Evolutionary conservation across 2,888 invertebrate genomes (phyloP), one percentile per base, ranked within the genome.

Genomic region (Rotaria magnacalcarata): DNA sequence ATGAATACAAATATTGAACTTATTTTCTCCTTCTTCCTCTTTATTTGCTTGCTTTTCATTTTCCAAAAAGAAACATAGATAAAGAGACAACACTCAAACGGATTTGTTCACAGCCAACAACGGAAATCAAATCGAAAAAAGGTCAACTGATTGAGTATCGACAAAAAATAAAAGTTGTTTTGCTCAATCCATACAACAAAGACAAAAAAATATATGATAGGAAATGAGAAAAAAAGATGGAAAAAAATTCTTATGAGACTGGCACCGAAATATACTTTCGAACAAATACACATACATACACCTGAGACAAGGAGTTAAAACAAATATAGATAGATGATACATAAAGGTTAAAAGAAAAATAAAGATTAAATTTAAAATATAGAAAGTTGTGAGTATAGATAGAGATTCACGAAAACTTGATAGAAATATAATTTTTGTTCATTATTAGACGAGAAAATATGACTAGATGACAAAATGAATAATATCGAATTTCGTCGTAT

Each of bases 81-180:
- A 34, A 41, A 67, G 19, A 67, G 34, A 67, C 67, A 67, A 67
- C 67, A 67, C 6, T 34, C 34, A 67, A 67, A 67, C 67, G 34
- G 1, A 67, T 67, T 41, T 67, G 34, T 67, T 67, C 67, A 67
- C 67, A 67, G 27, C 34, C 34, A 67, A 67, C 67, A 67, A 67
- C 67, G 67, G 67, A 67, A 67, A 67, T 67, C 67, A 27, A 67
- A 27, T 67, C 34, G 67, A 67, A 67, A 67, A 67, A 34, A 27
- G 19, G 34, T 34, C 6, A 34, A 41, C 67, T 41, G 67, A 67
- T 67, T 67, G 67, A 67, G 67, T 67, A 41, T 67, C 67, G 14
- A 67, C 67, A 16, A 27, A 14, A 41, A 67, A 27, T 67, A 67
- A 67, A 41, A 34, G 16, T 16, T 34, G 34, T 41, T 67, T 16